phyloP scores from a whole-genome alignment of 2,888 invertebrate genomes.

The Parapristionchus giblindavisi region DNA sequence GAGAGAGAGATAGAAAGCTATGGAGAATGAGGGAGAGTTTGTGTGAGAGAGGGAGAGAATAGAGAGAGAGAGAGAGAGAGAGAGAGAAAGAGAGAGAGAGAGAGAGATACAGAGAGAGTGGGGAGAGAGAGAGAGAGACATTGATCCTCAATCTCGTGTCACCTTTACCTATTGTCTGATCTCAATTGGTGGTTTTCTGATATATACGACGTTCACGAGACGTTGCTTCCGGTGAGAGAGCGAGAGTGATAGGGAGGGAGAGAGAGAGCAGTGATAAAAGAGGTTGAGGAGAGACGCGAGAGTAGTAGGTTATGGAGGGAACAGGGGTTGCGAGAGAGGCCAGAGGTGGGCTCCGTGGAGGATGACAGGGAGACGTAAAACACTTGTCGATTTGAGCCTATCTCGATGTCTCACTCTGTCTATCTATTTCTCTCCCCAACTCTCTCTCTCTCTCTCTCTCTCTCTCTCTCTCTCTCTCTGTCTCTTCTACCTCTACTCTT shows the following conservation, averaged over 20 bases:
- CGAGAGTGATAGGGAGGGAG: conserved; percentile 3
- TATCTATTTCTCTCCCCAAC: neutral
- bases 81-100: too few species aligned
- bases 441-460: neutral
- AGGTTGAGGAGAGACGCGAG: conserved; percentile 22
- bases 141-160: conserved; percentile 4
- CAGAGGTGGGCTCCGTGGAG: too few species aligned
- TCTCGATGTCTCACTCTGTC: neutral
- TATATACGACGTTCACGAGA: conserved; percentile 22
- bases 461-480: conserved; percentile 37
- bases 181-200: conserved; percentile 12
- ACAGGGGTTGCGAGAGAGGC: too few species aligned
- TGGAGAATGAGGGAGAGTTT: too few species aligned
- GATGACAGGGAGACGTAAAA: too few species aligned
- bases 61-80: too few species aligned
- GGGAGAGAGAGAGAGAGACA: neutral
- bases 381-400: too few species aligned
- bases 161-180: neutral
- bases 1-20: too few species aligned
- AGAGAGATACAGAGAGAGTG: too few species aligned
- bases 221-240: conserved; percentile 1
- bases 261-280: conserved; percentile 20
- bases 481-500: conserved; percentile 8
- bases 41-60: too few species aligned
- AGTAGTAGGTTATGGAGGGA: too few species aligned